Evolutionary conservation across 2,113 vertebrate genomes (phyloP).

Genomic region (Perca schrenkii): DNA sequence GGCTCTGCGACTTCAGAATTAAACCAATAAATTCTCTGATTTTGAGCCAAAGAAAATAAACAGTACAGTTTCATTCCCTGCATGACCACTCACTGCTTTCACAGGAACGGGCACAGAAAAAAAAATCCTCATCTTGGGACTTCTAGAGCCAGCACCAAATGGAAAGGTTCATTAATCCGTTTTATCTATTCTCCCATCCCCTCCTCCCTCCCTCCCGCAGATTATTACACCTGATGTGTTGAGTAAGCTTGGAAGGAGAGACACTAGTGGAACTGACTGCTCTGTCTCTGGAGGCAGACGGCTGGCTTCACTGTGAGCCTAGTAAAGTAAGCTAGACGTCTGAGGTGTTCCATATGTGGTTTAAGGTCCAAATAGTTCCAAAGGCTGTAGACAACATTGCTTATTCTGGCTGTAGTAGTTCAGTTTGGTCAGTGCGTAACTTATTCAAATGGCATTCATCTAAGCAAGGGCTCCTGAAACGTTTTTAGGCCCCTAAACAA

Average conservation of each 20-base stretch:
- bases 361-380: slow-evolving; percentile 58
- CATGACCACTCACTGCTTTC: slow-evolving; percentile 24
- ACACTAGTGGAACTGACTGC: slow-evolving; percentile 68
- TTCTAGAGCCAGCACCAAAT: slow-evolving; percentile 48
- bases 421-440: slow-evolving; percentile 54
- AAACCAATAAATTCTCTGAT: slow-evolving; percentile 71
- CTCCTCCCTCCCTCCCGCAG: slow-evolving; percentile 52
- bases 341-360: slow-evolving; percentile 76
- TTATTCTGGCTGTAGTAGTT: slow-evolving; percentile 62
- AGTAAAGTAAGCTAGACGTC: slow-evolving; percentile 74
- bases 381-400: slow-evolving; percentile 65
- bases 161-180: slow-evolving; percentile 74
- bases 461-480: slow-evolving; percentile 38
- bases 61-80: slow-evolving; percentile 34
- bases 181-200: no score
- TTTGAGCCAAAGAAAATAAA: slow-evolving; percentile 66
- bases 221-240: slow-evolving; percentile 79
- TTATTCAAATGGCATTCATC: slow-evolving; percentile 49
- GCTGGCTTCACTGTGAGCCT: slow-evolving; percentile 62
- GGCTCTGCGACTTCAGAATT: slow-evolving; percentile 55
- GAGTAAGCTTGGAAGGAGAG: slow-evolving; percentile 69
- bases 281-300: slow-evolving; percentile 56
- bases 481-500: slow-evolving; percentile 24
- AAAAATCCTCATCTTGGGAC: background rate
- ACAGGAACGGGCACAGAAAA: slow-evolving; percentile 42